A percentile compares a stretch with the other conserved stretches of the same genome.
phyloP scores from a whole-genome alignment of 2,113 vertebrate genomes.

The Cebidichthys violaceus region DNA sequence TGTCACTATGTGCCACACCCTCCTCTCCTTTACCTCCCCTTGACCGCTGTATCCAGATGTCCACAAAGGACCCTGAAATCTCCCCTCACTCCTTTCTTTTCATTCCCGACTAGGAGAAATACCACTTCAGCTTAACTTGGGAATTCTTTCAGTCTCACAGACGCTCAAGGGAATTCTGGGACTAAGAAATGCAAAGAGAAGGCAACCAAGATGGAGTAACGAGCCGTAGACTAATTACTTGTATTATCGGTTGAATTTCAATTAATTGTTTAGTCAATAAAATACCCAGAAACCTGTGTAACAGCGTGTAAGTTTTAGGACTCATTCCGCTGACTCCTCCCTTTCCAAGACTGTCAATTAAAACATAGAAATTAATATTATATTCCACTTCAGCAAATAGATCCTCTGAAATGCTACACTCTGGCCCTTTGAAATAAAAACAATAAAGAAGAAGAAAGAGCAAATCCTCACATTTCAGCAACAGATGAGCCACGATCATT shows the following conservation, averaged over 20 bases:
- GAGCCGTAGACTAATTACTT: not conserved
- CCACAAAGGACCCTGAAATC: conserved; percentile 32
- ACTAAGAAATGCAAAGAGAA: not conserved
- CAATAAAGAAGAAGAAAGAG: not conserved
- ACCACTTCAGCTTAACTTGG: conserved; percentile 12
- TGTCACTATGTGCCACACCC: conserved; percentile 56
- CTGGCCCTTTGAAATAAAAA: not conserved
- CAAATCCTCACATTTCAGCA: not conserved
- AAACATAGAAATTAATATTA: too few relatives aligned
- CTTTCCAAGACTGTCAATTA: not conserved
- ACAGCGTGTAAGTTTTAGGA: not conserved
- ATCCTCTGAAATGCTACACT: not conserved
- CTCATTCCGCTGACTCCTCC: not conserved
- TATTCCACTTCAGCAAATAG: not conserved
- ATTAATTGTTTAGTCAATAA: not conserved
- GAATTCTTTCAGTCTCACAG: conserved; percentile 24
- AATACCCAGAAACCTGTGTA: not conserved
- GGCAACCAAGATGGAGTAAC: conserved; percentile 4
- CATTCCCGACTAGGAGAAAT: not conserved
- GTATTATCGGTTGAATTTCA: not conserved
- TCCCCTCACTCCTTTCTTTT: not conserved
- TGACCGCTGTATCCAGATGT: conserved; percentile 68
- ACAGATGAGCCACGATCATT: not conserved
- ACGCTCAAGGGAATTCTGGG: conserved; percentile 14
- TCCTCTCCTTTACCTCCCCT: conserved; percentile 14